Evolutionary conservation across 2,888 invertebrate genomes (phyloP).

Genomic region (Campoletis raptor): DNA sequence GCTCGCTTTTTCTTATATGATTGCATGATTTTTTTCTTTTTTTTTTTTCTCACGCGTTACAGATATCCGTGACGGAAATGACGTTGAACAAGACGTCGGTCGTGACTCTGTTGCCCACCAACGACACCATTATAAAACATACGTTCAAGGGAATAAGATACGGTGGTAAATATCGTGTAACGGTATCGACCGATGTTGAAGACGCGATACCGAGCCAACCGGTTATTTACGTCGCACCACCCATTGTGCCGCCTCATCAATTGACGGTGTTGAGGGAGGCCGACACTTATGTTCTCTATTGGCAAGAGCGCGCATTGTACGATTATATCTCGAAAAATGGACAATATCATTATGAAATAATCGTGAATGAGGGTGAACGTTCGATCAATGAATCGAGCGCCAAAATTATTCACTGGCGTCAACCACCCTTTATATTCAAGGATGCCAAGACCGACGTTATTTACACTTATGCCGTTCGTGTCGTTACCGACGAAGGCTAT

Average conservation of each 20-base stretch:
- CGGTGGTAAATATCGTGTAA: slow-evolving; percentile 87
- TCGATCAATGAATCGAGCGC: slow-evolving; percentile 85
- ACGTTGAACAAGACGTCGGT: slow-evolving; percentile 84
- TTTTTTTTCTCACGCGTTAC: not conserved
- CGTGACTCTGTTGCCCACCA: slow-evolving; percentile 86
- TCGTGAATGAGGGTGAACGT: slow-evolving; percentile 87
- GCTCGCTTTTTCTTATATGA: not conserved
- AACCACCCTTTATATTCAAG: slow-evolving; percentile 87
- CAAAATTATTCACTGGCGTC: slow-evolving; percentile 85
- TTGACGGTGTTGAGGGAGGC: slow-evolving; percentile 87
- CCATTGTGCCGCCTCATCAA: slow-evolving; percentile 88
- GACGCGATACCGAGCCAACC: slow-evolving; percentile 85
- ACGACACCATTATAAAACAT: slow-evolving; percentile 85
- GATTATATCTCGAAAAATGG: slow-evolving; percentile 73
- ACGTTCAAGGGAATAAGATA: slow-evolving; percentile 86
- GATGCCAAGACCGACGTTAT: slow-evolving; percentile 85
- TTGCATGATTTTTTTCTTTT: too few species aligned
- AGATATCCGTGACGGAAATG: slow-evolving; percentile 86
- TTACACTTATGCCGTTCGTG: slow-evolving; percentile 89
- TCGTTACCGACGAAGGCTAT: slow-evolving; percentile 88
- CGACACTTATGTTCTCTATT: slow-evolving; percentile 88
- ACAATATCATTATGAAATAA: slow-evolving; percentile 88
- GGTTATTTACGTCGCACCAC: slow-evolving; percentile 86
- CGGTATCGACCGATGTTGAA: slow-evolving; percentile 85
- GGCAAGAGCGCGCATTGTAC: slow-evolving; percentile 87